A percentile compares a stretch with the other conserved stretches of the same genome.
These are phyloP conservation scores for Girardinus metallicus DNA, from an alignment of 2,797 vertebrate species.

Conservation along the genomic window DNA sequence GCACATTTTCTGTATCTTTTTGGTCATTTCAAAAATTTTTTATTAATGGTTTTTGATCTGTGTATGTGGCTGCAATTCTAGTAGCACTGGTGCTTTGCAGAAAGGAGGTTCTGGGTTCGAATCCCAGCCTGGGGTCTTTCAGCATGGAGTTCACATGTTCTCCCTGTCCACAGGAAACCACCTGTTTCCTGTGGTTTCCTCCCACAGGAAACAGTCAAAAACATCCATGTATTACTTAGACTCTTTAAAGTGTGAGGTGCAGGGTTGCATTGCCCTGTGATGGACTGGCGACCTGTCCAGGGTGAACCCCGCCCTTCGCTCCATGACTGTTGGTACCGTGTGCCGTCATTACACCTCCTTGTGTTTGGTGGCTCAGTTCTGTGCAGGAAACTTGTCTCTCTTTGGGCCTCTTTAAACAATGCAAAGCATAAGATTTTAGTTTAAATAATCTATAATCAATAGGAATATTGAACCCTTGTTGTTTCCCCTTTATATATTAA, in stretches of 20 bases:
- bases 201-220: background rate
- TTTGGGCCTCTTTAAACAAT: background rate
- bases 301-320: too few relatives aligned
- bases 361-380: background rate
- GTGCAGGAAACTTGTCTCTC: background rate
- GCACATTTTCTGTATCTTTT: background rate
- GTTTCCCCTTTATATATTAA: background rate
- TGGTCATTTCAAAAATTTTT: background rate
- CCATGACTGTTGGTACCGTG: background rate
- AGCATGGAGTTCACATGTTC: background rate
- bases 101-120: background rate
- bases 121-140: background rate
- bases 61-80: background rate
- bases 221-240: background rate
- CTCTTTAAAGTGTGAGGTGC: background rate
- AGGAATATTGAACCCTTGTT: background rate
- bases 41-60: too few relatives aligned
- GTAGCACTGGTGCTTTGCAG: background rate
- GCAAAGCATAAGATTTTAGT: background rate
- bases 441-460: background rate
- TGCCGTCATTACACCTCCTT: background rate
- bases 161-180: too few relatives aligned
- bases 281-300: background rate
- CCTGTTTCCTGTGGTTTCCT: too few relatives aligned
- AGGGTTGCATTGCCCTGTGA: background rate